Evolutionary conservation across 2,888 invertebrate genomes (phyloP).

Genomic region (Iselma pallidipennis): DNA sequence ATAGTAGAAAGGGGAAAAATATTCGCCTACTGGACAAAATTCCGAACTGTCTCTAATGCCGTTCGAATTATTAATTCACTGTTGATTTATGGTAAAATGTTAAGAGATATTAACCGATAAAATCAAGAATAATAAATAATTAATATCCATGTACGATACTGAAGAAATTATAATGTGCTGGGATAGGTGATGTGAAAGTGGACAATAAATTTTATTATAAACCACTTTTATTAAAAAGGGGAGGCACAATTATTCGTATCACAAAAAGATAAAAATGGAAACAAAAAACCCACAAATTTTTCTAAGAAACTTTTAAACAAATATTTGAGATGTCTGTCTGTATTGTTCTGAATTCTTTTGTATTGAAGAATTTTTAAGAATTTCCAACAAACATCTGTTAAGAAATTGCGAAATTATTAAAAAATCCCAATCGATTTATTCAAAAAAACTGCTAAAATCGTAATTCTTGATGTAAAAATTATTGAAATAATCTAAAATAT

Average conservation of each 20-base stretch:
- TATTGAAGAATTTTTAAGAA: not conserved
- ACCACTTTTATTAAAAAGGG: not conserved
- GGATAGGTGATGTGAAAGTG: not conserved
- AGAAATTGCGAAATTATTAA: not conserved
- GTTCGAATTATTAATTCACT: constrained; percentile 30
- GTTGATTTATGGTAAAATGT: constrained; percentile 30
- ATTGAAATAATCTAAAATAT: not conserved
- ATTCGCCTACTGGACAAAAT: constrained; percentile 29
- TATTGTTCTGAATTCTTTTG: too few relatives aligned
- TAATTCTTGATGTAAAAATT: not conserved
- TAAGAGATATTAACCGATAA: constrained; percentile 21
- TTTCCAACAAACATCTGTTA: not conserved
- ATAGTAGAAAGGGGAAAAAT: constrained; percentile 14
- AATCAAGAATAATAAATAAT: constrained; percentile 23
- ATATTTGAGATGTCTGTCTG: too few relatives aligned
- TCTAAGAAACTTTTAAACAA: not conserved
- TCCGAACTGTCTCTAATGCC: constrained; percentile 25
- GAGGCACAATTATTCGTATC: too few relatives aligned
- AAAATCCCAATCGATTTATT: not conserved
- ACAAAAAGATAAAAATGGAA: not conserved
- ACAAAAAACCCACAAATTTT: not conserved
- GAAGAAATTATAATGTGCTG: too few relatives aligned
- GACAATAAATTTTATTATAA: not conserved
- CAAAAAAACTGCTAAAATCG: not conserved
- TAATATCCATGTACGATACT: constrained; percentile 11